Percentiles rank a stretch among this genome's conserved stretches.
These are phyloP conservation scores for Yponomeuta malinellus DNA, from an alignment of 2,888 invertebrate genomes.

Conservation along the genomic window DNA sequence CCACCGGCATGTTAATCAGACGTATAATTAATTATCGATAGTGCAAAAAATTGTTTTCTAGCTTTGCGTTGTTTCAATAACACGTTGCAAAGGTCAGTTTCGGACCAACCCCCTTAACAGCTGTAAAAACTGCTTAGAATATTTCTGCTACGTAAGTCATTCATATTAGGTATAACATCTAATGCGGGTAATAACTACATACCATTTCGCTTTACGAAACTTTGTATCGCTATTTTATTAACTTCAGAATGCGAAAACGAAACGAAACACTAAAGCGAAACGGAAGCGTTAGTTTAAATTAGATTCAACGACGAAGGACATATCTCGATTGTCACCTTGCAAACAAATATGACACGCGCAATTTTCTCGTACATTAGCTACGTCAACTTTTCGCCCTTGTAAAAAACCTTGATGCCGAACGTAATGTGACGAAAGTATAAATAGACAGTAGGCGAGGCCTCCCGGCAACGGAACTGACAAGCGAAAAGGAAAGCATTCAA, in stretches of 20 bases:
- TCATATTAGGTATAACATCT: too few relatives aligned
- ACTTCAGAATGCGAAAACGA: neutral
- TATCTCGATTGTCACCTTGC: neutral
- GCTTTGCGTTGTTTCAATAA: too few relatives aligned
- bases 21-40: too few relatives aligned
- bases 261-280: neutral
- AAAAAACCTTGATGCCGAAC: neutral
- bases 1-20: too few relatives aligned
- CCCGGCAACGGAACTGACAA: neutral
- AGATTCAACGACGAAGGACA: neutral
- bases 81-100: too few relatives aligned
- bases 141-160: too few relatives aligned
- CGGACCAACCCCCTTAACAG: too few relatives aligned
- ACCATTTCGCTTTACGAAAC: neutral
- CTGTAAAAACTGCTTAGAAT: too few relatives aligned
- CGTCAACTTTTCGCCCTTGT: neutral
- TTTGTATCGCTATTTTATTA: neutral
- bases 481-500: conserved; percentile 4
- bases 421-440: neutral
- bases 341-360: neutral
- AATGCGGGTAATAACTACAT: neutral
- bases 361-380: neutral
- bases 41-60: too few relatives aligned
- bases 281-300: neutral
- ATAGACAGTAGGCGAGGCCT: neutral